Evolutionary conservation across 2,113 vertebrate species (phyloP).

Genomic region (Macroglossus sobrinus): DNA sequence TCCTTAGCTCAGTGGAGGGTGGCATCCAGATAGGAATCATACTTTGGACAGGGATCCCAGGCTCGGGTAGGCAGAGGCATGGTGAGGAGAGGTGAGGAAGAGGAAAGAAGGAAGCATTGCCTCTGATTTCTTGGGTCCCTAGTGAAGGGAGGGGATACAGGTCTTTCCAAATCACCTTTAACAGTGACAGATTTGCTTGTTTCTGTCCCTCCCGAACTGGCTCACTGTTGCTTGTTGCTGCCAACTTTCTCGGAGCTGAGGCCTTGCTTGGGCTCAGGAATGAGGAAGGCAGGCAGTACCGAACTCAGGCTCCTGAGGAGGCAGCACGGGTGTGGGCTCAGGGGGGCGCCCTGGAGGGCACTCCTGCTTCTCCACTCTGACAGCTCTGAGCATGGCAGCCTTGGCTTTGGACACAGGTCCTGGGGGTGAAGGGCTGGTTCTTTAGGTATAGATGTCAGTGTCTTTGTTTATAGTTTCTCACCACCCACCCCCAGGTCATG

Average conservation of each 20-base stretch:
- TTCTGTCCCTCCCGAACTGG: background rate
- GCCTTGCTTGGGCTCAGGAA: background rate
- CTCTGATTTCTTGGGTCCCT: conserved; percentile 25
- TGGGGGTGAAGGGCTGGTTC: background rate
- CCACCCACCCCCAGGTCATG: background rate
- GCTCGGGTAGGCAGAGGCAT: background rate
- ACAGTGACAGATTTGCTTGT: background rate
- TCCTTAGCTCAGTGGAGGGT: conserved; percentile 44
- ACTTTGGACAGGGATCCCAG: background rate
- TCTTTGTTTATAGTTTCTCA: conserved; percentile 16
- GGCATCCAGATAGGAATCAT: background rate
- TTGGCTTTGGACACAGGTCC: background rate
- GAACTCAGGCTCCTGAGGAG: background rate
- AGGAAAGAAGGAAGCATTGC: background rate
- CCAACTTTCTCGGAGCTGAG: background rate
- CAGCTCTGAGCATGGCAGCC: background rate
- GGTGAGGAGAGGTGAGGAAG: background rate
- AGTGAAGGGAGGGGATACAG: background rate
- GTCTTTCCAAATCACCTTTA: background rate
- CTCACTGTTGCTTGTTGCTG: background rate
- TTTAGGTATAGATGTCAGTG: conserved; percentile 38
- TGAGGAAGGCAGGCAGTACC: background rate
- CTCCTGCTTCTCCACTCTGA: background rate
- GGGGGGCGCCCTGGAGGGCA: background rate
- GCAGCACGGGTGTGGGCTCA: background rate